These are phyloP conservation scores for Machimus atricapillus DNA, from an alignment of 2,888 invertebrate species.

Conservation along the genomic window DNA sequence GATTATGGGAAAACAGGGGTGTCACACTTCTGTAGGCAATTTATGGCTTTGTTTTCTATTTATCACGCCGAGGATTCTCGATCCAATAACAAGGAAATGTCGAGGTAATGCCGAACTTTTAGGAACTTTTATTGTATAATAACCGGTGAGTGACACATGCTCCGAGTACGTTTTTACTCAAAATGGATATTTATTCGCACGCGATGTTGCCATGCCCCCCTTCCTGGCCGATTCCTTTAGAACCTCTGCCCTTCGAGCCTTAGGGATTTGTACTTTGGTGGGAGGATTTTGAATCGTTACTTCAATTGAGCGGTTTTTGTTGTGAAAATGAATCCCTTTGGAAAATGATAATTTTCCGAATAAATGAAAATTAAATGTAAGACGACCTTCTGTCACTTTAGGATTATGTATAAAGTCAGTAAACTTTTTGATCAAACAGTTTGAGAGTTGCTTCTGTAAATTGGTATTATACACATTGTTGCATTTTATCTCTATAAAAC, in stretches of 20 bases:
- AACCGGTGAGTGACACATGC: background rate
- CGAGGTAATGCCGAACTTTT: background rate
- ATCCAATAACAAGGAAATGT: background rate
- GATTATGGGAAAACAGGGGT: constrained; percentile 30
- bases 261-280: background rate
- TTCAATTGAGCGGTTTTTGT: background rate
- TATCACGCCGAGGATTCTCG: constrained; percentile 3
- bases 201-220: background rate
- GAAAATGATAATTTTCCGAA: background rate
- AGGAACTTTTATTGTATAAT: background rate
- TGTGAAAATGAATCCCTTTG: background rate
- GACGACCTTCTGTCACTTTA: background rate
- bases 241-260: background rate
- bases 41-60: constrained; percentile 29
- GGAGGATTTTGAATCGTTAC: background rate
- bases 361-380: background rate
- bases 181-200: background rate
- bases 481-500: background rate
- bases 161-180: background rate
- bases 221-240: background rate
- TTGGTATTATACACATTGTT: background rate
- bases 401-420: background rate
- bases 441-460: background rate
- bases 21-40: constrained; percentile 23
- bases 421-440: background rate